Evolutionary conservation across 2,797 vertebrate genomes (phyloP).

Genomic region (Poecilia wingei): DNA sequence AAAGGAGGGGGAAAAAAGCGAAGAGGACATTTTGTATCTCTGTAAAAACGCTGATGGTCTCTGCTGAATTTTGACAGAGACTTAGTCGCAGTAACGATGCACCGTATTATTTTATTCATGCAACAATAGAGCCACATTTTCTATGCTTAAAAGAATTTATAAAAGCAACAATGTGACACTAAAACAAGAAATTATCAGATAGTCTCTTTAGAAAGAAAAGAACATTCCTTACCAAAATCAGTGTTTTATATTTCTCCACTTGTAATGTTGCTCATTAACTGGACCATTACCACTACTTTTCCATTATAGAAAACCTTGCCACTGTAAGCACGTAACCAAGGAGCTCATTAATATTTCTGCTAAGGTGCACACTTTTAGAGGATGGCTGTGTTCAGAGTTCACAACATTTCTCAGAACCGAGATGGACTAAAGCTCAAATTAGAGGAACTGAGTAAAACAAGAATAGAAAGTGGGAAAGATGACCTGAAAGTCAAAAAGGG

Average conservation of each 20-base stretch:
- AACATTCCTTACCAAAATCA: constrained; percentile 47
- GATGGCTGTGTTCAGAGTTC: constrained; percentile 30
- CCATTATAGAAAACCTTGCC: constrained; percentile 59
- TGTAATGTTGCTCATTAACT: constrained; percentile 71
- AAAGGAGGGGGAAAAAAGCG: constrained; percentile 31
- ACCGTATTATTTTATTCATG: constrained; percentile 42
- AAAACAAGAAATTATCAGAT: constrained; percentile 46
- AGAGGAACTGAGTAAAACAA: constrained; percentile 30
- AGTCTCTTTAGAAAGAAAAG: constrained; percentile 42
- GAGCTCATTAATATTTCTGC: constrained; percentile 77
- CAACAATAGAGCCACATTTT: constrained; percentile 23
- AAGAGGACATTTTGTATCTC: constrained; percentile 33
- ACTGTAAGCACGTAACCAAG: constrained; percentile 62
- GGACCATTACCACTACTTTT: constrained; percentile 61
- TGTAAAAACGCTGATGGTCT: constrained; percentile 35
- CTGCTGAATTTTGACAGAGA: constrained; percentile 24
- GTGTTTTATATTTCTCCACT: constrained; percentile 65
- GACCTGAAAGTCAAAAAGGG: constrained; percentile 75
- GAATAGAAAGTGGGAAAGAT: constrained; percentile 53
- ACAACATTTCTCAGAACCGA: constrained; percentile 54
- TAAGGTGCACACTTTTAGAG: constrained; percentile 63
- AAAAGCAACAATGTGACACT: constrained; percentile 10
- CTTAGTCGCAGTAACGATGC: constrained; percentile 42
- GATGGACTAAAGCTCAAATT: constrained; percentile 39
- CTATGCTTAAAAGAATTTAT: constrained; percentile 11